Conservation (phyloP, 2,113 vertebrate genomes). For the Poeciliopsis turrubarensis region DNA sequence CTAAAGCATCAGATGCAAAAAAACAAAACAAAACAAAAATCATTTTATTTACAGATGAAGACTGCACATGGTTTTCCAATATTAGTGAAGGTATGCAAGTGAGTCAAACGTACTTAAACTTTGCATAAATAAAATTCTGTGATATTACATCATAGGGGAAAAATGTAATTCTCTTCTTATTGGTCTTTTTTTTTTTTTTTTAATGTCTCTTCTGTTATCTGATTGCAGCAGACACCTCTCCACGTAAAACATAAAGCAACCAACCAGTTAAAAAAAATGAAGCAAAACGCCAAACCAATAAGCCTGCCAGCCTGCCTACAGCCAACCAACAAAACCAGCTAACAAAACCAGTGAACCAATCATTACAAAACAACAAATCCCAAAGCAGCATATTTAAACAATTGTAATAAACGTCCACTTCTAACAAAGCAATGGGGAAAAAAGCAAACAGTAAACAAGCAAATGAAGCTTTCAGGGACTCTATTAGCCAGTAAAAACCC, state of each 20-base stretch:
- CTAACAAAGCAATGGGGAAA: background rate
- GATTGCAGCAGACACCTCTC: background rate
- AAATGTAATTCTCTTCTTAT: background rate
- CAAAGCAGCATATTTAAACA: background rate
- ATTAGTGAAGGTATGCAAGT: background rate
- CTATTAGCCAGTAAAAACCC: no score
- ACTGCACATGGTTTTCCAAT: background rate
- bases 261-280: background rate
- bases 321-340: background rate
- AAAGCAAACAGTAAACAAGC: background rate
- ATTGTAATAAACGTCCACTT: no score
- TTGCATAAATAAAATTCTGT: no score
- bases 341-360: background rate
- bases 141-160: no score
- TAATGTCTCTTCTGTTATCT: background rate
- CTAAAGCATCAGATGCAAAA: background rate
- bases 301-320: background rate
- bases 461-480: background rate
- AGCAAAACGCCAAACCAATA: background rate
- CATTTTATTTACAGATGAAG: background rate
- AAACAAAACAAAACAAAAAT: background rate
- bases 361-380: background rate
- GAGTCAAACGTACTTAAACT: background rate
- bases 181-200: background rate
- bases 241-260: background rate